phyloP scores from a whole-genome alignment of 1,140 invertebrate species.

The Anadara kagoshimensis region DNA sequence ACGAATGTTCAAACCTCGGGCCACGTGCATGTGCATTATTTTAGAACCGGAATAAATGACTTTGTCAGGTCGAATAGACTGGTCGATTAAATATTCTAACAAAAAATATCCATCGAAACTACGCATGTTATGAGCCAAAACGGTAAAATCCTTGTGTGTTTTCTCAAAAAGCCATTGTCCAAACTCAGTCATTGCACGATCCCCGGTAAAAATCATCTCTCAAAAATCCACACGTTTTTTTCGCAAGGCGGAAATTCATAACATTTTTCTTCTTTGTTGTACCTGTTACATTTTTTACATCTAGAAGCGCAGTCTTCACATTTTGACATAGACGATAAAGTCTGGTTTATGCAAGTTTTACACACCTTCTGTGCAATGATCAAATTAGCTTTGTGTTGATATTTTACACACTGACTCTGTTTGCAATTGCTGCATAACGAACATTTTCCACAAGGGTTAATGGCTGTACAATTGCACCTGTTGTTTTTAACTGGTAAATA shows the following conservation, averaged over 20 bases:
- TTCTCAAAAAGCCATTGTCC: constrained; percentile 13
- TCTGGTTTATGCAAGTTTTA: not conserved
- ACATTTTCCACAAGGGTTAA: constrained; percentile 9
- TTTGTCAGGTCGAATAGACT: constrained; percentile 22
- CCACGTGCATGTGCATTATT: constrained; percentile 25
- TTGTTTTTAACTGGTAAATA: not conserved
- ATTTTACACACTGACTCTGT: not conserved
- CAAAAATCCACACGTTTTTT: constrained; percentile 23
- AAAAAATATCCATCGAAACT: constrained; percentile 29
- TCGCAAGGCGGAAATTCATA: constrained; percentile 12
- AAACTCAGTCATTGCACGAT: constrained; percentile 15
- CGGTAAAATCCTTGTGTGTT: constrained; percentile 8
- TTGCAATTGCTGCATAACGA: constrained; percentile 15
- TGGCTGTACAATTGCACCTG: not conserved
- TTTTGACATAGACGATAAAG: not conserved
- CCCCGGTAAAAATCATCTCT: constrained; percentile 26
- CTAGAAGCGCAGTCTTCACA: constrained; percentile 15
- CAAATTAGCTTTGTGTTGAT: constrained; percentile 1
- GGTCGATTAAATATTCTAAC: constrained; percentile 22
- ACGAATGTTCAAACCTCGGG: constrained; percentile 16
- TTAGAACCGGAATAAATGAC: constrained; percentile 30
- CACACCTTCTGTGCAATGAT: not conserved
- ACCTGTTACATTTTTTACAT: not conserved
- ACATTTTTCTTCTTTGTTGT: not conserved
- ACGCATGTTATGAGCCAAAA: constrained; percentile 30